These are phyloP conservation scores for Steinernema hermaphroditum DNA, from an alignment of 2,888 invertebrate genomes.

Conservation along the genomic window DNA sequence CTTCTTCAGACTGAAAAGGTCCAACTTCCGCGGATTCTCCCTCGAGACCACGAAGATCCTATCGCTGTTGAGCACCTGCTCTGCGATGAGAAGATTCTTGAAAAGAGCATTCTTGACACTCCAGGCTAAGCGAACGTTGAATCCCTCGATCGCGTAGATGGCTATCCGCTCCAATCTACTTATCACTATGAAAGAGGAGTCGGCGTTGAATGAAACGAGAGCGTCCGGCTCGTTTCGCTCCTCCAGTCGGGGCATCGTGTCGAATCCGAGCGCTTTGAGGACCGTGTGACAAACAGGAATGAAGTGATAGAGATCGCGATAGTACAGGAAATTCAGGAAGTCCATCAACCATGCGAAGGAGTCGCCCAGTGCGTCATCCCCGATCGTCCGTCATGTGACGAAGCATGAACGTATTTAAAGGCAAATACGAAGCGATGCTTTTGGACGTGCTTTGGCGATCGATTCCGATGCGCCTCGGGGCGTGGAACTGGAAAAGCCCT, in stretches of 20 bases:
- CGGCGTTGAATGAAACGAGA: neutral
- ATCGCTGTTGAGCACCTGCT: conserved; percentile 15
- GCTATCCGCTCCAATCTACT: neutral
- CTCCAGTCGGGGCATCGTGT: too few species aligned
- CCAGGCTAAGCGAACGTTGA: neutral
- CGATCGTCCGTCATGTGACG: conserved; percentile 17
- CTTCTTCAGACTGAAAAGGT: neutral
- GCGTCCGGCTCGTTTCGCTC: neutral
- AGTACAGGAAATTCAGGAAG: conserved; percentile 7
- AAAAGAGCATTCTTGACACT: neutral
- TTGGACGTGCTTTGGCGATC: neutral
- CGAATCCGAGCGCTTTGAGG: conserved; percentile 18
- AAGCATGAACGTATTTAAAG: neutral
- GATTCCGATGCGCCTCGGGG: neutral
- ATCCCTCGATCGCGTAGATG: neutral
- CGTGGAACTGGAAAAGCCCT: neutral
- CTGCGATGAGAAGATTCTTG: neutral
- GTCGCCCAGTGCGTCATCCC: neutral
- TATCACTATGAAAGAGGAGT: neutral
- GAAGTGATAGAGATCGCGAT: conserved; percentile 12
- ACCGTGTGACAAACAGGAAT: conserved; percentile 7
- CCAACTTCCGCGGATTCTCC: conserved; percentile 3
- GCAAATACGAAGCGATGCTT: neutral
- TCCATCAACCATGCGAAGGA: conserved; percentile 7
- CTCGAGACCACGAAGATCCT: neutral